Conservation (phyloP, 1,140 invertebrate species). For the Tachypleus tridentatus region DNA sequence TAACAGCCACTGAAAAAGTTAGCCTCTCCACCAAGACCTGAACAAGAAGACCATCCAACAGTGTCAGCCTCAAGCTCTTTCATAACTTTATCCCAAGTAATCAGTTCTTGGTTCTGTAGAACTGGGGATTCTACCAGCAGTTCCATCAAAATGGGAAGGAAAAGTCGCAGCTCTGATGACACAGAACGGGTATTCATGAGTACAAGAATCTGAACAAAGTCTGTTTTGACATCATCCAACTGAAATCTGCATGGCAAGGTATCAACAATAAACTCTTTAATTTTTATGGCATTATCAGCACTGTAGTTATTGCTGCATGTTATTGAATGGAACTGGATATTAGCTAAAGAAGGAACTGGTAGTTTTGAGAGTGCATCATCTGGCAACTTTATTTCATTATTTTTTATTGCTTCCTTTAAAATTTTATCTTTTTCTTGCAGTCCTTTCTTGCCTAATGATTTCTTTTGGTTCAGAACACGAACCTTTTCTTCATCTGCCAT, state of each 20-base stretch:
- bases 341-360: constrained; percentile 51
- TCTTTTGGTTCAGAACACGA: constrained; percentile 49
- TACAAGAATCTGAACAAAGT: constrained; percentile 48
- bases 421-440: constrained; percentile 47
- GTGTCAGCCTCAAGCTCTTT: constrained; percentile 59
- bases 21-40: constrained; percentile 28
- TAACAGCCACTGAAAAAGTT: constrained; percentile 50
- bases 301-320: constrained; percentile 39
- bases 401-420: constrained; percentile 52
- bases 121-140: constrained; percentile 46
- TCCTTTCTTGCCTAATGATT: constrained; percentile 51
- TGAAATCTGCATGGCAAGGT: constrained; percentile 45
- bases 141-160: constrained; percentile 57
- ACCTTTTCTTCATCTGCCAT: constrained; percentile 51
- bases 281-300: constrained; percentile 3
- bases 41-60: constrained; percentile 38
- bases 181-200: constrained; percentile 59
- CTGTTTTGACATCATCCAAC: constrained; percentile 63
- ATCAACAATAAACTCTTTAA: constrained; percentile 17
- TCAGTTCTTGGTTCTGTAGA: constrained; percentile 17
- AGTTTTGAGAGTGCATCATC: constrained; percentile 51
- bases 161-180: constrained; percentile 45
- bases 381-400: constrained; percentile 62
- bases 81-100: constrained; percentile 53
- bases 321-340: constrained; percentile 55